Percentiles rank a stretch among this genome's conserved stretches.
phyloP scores from a whole-genome alignment of 1,140 invertebrate genomes.

The Brachionus calyciflorus region DNA sequence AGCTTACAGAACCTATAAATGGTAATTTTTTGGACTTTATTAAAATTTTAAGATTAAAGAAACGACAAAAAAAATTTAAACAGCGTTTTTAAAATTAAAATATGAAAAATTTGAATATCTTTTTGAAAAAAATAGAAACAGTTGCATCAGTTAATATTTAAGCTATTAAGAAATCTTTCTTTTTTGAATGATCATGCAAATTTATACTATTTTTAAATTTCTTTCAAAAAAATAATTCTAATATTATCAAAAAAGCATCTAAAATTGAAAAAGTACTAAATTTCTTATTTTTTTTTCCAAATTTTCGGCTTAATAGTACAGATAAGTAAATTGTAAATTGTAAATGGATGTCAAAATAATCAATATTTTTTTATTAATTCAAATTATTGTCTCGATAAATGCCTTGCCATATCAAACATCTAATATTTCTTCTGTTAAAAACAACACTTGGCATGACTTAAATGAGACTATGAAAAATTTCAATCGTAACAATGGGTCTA shows the following conservation, averaged over 20 bases:
- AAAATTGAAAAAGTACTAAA: too few relatives aligned
- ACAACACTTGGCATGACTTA: not conserved
- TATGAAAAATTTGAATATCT: too few relatives aligned
- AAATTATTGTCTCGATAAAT: not conserved
- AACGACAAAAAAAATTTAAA: too few relatives aligned
- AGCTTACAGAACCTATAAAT: too few relatives aligned
- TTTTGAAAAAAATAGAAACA: not conserved
- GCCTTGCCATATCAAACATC: not conserved
- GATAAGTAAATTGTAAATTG: not conserved
- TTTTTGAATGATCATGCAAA: conserved; percentile 11
- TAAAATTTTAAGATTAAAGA: too few relatives aligned
- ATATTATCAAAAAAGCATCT: too few relatives aligned
- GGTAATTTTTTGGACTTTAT: too few relatives aligned
- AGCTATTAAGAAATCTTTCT: not conserved
- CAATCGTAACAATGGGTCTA: not conserved
- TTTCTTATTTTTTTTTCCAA: not conserved
- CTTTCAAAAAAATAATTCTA: too few relatives aligned
- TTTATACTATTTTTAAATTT: not conserved
- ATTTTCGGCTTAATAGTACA: not conserved
- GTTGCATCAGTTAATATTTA: not conserved
- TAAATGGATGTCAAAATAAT: not conserved
- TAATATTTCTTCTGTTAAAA: not conserved
- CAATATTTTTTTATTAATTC: not conserved
- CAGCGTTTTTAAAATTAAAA: too few relatives aligned
- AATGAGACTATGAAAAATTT: not conserved